Conservation (phyloP, 2,888 invertebrate species). For the Calameuta pallipes region DNA sequence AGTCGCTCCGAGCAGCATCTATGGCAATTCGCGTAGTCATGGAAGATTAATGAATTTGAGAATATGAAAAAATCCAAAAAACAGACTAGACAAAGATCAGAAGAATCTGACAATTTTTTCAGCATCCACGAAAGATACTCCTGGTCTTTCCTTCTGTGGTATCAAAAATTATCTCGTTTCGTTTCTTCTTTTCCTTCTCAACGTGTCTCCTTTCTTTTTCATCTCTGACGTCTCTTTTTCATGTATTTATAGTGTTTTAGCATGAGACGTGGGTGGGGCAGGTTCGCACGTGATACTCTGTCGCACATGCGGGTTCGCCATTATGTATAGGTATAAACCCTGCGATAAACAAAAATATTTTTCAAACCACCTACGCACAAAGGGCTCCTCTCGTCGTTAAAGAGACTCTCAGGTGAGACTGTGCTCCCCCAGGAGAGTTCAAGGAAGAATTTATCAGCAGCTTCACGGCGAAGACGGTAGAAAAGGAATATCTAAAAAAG, state of each 20-base stretch:
- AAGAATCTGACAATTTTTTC: not conserved
- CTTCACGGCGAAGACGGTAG: not conserved
- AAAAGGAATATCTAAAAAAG: not conserved
- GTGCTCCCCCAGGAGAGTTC: not conserved
- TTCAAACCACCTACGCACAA: not conserved
- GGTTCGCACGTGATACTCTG: conserved; percentile 8
- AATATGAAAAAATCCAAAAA: not conserved
- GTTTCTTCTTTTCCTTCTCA: not conserved
- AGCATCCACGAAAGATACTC: too few species aligned
- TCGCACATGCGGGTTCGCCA: not conserved
- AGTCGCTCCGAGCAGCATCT: not conserved
- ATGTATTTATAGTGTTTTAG: conserved; percentile 48
- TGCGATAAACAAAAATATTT: conserved; percentile 1
- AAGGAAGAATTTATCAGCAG: not conserved
- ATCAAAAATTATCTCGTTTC: not conserved
- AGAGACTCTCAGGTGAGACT: not conserved
- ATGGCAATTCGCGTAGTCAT: not conserved
- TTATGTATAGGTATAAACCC: not conserved
- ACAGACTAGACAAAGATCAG: not conserved
- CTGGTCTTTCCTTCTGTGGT: not conserved
- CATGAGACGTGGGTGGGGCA: conserved; percentile 44
- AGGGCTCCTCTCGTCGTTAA: not conserved
- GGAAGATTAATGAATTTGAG: not conserved
- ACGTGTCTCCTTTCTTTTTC: not conserved
- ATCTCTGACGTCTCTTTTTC: not conserved